Base-by-base conservation (phyloP, 2,113 vertebrate species). In the Rhinolophus ferrumequinum region DNA sequence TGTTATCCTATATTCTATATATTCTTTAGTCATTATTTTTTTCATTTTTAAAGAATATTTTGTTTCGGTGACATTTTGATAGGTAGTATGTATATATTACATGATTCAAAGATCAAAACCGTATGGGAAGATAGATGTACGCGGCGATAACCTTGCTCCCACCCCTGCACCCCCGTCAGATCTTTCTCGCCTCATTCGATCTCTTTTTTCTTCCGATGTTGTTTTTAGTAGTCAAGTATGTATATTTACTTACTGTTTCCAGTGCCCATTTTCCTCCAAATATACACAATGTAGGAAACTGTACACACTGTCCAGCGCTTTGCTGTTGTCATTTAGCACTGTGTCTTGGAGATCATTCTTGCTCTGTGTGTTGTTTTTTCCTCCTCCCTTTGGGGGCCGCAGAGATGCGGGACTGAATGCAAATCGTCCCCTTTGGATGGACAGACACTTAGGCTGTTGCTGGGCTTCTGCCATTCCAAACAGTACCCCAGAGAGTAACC, bases 11-110 rank as follows among this genome's bases (percentile, higher is more conserved):
- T 41, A 58, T 88, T 85, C 21, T 69, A 0, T 50, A 52, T 75
- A 70, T 54, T 80, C 19, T 56, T 72, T 77, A 93, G 35, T 79
- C 38, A 81, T 79, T 88, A 69, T 41, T 82, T 92, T 44, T 95
- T 88, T 22, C 60, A 66, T 54, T 86, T 38, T 66, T 58, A 70
- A 86, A 60, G n/a, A 41, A 6, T 50, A 62, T 85, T 77, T 79
- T 95, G 26, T 58, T 54, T 66, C 62, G 4, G 15, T 66, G 50
- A 26, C 72, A 90, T 73, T 92, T 88, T 73, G 62, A 88, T 67
- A 77, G 44, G 12, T 62, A 77, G 28, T 54, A 6, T 56, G 21
- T 86, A 66, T 22, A 52, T 86, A 50, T 26, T 35, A 85, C 30
- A 35, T 84, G 33, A 54, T 58, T 50, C 47, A 73, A 52, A 94